Evolutionary conservation across 2,113 vertebrate genomes (phyloP), one percentile per base, ranked within the genome.

Genomic region (Hystrix brachyura): DNA sequence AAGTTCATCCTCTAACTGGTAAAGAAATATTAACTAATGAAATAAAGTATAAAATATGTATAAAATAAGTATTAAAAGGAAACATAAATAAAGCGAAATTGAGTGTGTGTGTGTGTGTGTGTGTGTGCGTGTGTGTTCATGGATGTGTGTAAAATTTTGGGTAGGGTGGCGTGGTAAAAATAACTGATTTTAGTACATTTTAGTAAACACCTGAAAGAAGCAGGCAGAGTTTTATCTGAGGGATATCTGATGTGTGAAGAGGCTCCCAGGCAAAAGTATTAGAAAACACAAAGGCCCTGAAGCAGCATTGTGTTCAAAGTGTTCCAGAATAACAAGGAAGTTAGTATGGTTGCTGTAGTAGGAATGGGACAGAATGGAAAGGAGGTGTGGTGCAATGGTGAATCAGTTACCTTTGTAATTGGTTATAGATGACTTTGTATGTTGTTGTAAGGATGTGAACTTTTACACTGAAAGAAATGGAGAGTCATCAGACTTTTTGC

Each of bases 11-110:
- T 85, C 5, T 86, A 89, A 57, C 13, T 60, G 34, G 60, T 72
- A 79, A 78, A 80, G 51, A 94, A 87, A 62, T 84, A 59, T 46
- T 9, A 64, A 69, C 34, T 87, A 92, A 94, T 19, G 57, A 91
- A n/a, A 14, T 79, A 74, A 72, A 86, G 79, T 53, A 82, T 79
- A 32, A n/a, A 59, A 43, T 25, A 60, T 60, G n/a, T 53, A 53
- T 53, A 74, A 34, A 18, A 43, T 80, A 53, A 55, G 51, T 92
- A 25, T 13, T 95, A 60, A 80, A 2, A 84, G 32, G 38, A 81
- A 80, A 74, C 86, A 59, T n/a, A 79, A 90, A 87, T 34, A 94
- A 69, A 96, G 34, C 14, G 29, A 53, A 19, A 51, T 60, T 81
- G 53, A 82, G 13, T 82, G 21, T 15, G 38, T 0, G 27, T 72